These are phyloP conservation scores for Paedocypris sp. DNA, from an alignment of 2,113 vertebrate genomes.

Conservation along the genomic window DNA sequence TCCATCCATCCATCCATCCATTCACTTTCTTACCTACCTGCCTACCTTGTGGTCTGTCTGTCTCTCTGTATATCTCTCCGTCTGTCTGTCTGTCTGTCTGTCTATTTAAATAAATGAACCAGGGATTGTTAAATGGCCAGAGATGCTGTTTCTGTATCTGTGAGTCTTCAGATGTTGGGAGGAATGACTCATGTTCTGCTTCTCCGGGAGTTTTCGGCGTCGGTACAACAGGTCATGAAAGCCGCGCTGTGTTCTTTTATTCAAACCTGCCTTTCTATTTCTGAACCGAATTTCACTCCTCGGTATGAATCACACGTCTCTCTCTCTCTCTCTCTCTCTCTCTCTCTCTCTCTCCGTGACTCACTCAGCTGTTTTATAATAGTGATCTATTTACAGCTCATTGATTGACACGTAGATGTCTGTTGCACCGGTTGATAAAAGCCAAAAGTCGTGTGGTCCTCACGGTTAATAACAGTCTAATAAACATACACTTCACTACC, in stretches of 20 bases:
- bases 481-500: too few relatives aligned
- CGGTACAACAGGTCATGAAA: not conserved
- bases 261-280: slow-evolving; percentile 13
- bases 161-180: not conserved
- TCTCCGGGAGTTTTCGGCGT: not conserved
- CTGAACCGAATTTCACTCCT: slow-evolving; percentile 22
- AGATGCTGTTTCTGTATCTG: too few relatives aligned
- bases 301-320: slow-evolving; percentile 21
- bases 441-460: not conserved
- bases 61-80: too few relatives aligned
- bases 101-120: too few relatives aligned
- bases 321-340: not conserved
- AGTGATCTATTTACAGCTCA: not conserved
- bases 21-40: too few relatives aligned
- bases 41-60: too few relatives aligned
- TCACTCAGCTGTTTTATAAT: slow-evolving; percentile 22
- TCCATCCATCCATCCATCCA: too few relatives aligned
- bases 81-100: too few relatives aligned
- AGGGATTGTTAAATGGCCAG: too few relatives aligned
- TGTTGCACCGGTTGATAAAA: not conserved
- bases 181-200: not conserved
- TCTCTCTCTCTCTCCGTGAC: not conserved
- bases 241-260: not conserved
- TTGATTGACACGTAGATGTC: slow-evolving; percentile 2
- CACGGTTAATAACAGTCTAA: too few relatives aligned